Evolutionary conservation across 1,140 invertebrate species (phyloP).

Genomic region (Lanistes nyassanus): DNA sequence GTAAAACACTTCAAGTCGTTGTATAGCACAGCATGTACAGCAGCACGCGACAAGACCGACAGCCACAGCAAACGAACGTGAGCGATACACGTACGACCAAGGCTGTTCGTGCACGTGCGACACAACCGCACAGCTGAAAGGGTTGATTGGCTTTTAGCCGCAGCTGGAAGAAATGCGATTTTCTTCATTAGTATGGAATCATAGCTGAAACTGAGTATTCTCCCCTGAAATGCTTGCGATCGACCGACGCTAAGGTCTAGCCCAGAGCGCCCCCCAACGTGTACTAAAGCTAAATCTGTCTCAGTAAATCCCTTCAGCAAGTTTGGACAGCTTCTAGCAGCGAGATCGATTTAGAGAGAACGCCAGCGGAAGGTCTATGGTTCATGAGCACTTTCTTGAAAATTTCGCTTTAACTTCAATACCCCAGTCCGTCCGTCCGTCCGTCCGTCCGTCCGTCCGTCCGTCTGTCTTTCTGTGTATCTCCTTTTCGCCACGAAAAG

Average conservation of each 20-base stretch:
- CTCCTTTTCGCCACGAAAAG: too few relatives aligned
- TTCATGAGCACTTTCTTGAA: not conserved
- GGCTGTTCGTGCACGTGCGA: not conserved
- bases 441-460: not conserved
- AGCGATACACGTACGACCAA: not conserved
- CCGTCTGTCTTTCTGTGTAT: not conserved
- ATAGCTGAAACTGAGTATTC: not conserved
- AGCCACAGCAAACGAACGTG: constrained; percentile 1
- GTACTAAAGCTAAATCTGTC: not conserved
- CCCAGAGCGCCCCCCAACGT: not conserved
- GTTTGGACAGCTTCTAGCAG: not conserved
- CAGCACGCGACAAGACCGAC: not conserved
- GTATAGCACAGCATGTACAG: not conserved
- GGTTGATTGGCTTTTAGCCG: too few relatives aligned
- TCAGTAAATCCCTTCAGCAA: not conserved
- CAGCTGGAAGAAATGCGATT: not conserved
- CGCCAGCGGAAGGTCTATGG: not conserved
- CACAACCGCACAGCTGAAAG: not conserved
- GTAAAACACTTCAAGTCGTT: not conserved
- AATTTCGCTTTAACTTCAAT: not conserved
- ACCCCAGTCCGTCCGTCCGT: not conserved
- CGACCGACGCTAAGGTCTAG: not conserved
- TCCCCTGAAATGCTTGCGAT: not conserved
- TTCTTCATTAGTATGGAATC: not conserved
- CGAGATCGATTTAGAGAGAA: not conserved